phyloP scores from a whole-genome alignment of 2,797 vertebrate species.

The Oreortyx pictus region DNA sequence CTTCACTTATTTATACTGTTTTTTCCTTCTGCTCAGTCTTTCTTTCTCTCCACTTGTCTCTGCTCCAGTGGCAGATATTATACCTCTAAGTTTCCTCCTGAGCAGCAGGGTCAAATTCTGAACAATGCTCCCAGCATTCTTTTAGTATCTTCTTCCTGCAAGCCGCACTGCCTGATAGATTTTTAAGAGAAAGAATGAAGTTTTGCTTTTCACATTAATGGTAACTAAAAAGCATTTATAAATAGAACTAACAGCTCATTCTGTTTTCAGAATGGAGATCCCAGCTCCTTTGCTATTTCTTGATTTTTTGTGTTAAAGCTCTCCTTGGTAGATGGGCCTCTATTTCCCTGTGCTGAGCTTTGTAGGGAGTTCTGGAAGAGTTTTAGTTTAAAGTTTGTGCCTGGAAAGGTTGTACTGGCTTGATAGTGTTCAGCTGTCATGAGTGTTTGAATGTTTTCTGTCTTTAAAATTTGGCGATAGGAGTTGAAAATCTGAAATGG shows the following conservation, averaged over 20 bases:
- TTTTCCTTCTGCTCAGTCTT: neutral
- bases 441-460: neutral
- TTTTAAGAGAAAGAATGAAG: neutral
- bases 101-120: neutral
- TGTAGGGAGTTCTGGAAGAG: neutral
- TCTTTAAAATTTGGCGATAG: neutral
- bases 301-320: neutral
- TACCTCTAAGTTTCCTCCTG: neutral
- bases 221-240: neutral
- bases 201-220: neutral
- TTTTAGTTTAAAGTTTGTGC: neutral
- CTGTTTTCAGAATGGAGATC: neutral
- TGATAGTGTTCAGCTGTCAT: neutral
- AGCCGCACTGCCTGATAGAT: neutral
- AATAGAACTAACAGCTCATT: neutral
- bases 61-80: neutral
- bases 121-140: neutral
- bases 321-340: neutral
- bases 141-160: neutral
- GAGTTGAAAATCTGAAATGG: neutral
- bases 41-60: neutral
- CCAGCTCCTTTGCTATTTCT: neutral
- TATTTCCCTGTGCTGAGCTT: neutral
- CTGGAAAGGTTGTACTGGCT: neutral
- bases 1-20: neutral